These are phyloP conservation scores for Mycteria americana DNA, from an alignment of 2,797 vertebrate species.

Conservation along the genomic window DNA sequence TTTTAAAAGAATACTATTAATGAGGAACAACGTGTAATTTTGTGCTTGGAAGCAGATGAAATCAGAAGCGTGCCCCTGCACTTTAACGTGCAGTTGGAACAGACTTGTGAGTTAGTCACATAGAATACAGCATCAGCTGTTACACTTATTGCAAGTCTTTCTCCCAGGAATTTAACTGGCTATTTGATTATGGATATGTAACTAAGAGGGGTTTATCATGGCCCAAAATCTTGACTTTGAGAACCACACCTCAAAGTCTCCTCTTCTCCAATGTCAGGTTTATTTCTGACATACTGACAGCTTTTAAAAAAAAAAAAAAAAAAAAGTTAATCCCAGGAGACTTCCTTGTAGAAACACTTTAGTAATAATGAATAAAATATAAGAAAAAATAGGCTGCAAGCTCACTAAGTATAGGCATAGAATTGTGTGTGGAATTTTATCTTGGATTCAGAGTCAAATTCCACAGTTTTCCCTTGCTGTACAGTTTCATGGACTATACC, in stretches of 20 bases:
- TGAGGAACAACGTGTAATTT: constrained; percentile 3
- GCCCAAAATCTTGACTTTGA: neutral
- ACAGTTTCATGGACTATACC: neutral
- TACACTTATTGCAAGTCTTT: neutral
- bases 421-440: neutral
- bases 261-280: neutral
- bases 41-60: constrained; percentile 21
- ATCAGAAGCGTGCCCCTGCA: neutral
- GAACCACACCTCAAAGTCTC: neutral
- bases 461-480: neutral
- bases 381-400: neutral
- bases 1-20: constrained; percentile 2
- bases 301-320: neutral
- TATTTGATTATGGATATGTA: neutral
- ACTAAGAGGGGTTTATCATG: neutral
- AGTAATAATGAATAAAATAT: neutral
- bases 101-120: neutral
- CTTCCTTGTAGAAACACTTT: neutral
- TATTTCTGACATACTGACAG: neutral
- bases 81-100: neutral
- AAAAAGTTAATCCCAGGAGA: neutral
- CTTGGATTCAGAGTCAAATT: neutral
- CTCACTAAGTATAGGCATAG: neutral
- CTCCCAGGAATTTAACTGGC: neutral
- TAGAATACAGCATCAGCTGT: neutral